phyloP scores from a whole-genome alignment of 2,888 invertebrate genomes.

The Volucella inanis region DNA sequence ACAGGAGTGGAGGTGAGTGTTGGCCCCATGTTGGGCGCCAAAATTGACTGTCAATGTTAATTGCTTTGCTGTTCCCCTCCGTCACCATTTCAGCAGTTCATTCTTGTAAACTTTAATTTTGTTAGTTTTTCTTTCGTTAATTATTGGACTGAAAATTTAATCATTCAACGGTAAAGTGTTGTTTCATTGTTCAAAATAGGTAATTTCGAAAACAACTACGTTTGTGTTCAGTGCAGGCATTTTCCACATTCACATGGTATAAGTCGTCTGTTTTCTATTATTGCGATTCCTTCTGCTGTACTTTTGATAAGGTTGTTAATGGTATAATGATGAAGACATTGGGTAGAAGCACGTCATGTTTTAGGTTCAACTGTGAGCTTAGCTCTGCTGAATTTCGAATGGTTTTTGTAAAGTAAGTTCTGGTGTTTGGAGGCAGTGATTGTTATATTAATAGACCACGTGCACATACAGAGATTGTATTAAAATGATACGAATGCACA shows the following conservation, averaged over 20 bases:
- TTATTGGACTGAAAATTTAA: constrained; percentile 47
- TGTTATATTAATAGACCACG: constrained; percentile 10
- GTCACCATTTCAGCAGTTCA: constrained; percentile 1
- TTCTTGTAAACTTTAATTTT: constrained; percentile 16
- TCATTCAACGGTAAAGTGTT: constrained; percentile 34
- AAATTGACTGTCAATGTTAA: too few species aligned
- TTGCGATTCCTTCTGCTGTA: neutral
- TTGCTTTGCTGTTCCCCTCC: neutral
- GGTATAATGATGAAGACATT: constrained; percentile 27
- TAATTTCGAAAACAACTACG: constrained; percentile 27
- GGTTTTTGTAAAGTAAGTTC: constrained; percentile 46
- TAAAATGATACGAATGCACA: neutral
- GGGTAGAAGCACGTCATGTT: neutral
- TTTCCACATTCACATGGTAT: neutral
- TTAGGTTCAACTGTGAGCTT: neutral
- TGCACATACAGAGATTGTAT: constrained; percentile 24
- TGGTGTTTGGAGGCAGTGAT: constrained; percentile 49
- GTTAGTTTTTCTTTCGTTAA: constrained; percentile 38
- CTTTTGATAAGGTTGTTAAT: constrained; percentile 26
- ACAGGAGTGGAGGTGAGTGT: constrained; percentile 51
- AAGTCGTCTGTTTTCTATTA: neutral
- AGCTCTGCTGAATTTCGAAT: constrained; percentile 5
- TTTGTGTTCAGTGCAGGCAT: constrained; percentile 32
- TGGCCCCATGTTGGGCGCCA: neutral
- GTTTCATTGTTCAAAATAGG: constrained; percentile 37